A percentile compares a stretch with the other conserved stretches of the same genome.
Conservation (phyloP, 2,888 invertebrate genomes). For the Synergus umbraculus region DNA sequence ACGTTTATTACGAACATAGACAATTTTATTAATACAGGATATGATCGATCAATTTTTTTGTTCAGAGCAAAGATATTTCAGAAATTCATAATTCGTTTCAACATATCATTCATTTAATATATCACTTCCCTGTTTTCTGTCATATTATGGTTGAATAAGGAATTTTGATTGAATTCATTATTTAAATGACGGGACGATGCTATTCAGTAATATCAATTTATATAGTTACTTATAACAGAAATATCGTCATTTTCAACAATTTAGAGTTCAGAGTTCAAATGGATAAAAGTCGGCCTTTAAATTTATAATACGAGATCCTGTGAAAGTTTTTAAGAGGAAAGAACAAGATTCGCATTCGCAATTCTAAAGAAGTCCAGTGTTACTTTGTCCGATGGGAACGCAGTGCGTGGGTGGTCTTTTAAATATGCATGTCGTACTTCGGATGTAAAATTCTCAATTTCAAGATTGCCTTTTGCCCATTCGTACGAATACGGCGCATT, state of each 20-base stretch:
- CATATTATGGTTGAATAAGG: neutral
- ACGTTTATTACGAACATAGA: neutral
- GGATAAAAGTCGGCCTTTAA: constrained; percentile 17
- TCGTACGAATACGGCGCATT: constrained; percentile 32
- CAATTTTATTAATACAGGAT: neutral
- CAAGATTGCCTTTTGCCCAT: constrained; percentile 39
- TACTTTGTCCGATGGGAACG: constrained; percentile 33
- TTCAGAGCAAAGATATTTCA: neutral
- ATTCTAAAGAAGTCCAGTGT: constrained; percentile 33
- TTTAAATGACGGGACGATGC: neutral
- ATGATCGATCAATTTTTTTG: neutral
- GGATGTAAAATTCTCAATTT: constrained; percentile 40
- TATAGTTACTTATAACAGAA: neutral
- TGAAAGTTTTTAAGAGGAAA: constrained; percentile 15
- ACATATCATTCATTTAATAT: no score
- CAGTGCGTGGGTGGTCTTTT: constrained; percentile 39
- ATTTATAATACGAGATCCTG: constrained; percentile 7
- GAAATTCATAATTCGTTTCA: neutral
- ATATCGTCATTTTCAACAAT: constrained; percentile 17
- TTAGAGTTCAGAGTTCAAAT: constrained; percentile 28
- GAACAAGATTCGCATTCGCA: constrained; percentile 35
- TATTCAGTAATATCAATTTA: neutral
- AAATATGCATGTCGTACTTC: constrained; percentile 38
- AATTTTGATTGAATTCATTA: neutral
- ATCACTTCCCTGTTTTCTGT: neutral